Conservation (phyloP, 2,797 vertebrate species). For the Syngnathus acus region DNA sequence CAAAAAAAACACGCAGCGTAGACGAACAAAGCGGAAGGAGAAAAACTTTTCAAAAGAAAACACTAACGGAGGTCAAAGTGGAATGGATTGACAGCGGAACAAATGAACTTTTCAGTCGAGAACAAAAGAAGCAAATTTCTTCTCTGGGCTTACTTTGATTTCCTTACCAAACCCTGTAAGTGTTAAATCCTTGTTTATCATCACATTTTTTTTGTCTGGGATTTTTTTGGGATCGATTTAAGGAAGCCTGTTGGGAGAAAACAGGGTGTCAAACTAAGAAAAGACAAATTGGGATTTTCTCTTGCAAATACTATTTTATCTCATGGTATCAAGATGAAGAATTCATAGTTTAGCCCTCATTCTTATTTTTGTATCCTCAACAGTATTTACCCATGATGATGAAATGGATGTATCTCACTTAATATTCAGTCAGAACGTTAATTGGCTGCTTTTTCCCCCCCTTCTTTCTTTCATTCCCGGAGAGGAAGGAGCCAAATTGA, state of each 20-base stretch:
- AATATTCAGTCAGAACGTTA: constrained; percentile 46
- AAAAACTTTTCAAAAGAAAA: constrained; percentile 16
- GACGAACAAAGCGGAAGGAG: constrained; percentile 37
- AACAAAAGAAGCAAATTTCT: constrained; percentile 55
- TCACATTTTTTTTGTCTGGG: constrained; percentile 32
- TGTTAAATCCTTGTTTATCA: constrained; percentile 53
- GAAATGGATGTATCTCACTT: constrained; percentile 62
- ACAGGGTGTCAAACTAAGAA: constrained; percentile 29
- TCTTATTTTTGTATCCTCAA: constrained; percentile 63
- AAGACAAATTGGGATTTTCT: constrained; percentile 37
- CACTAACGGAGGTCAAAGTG: constrained; percentile 23
- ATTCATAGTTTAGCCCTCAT: constrained; percentile 61
- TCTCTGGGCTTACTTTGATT: constrained; percentile 57
- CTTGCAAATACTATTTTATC: constrained; percentile 59
- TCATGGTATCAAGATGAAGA: constrained; percentile 51
- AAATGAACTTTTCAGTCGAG: constrained; percentile 43
- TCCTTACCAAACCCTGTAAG: constrained; percentile 42
- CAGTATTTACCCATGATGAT: constrained; percentile 66
- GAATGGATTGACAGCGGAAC: constrained; percentile 33
- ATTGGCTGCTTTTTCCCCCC: constrained; percentile 22
- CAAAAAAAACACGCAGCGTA: constrained; percentile 38
- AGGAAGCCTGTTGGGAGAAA: constrained; percentile 39
- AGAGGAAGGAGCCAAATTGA: constrained; percentile 55
- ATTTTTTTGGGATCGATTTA: constrained; percentile 25
- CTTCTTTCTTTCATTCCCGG: constrained; percentile 51